Conservation (phyloP, 2,888 invertebrate species). For the Hypselothyrea guttata region DNA sequence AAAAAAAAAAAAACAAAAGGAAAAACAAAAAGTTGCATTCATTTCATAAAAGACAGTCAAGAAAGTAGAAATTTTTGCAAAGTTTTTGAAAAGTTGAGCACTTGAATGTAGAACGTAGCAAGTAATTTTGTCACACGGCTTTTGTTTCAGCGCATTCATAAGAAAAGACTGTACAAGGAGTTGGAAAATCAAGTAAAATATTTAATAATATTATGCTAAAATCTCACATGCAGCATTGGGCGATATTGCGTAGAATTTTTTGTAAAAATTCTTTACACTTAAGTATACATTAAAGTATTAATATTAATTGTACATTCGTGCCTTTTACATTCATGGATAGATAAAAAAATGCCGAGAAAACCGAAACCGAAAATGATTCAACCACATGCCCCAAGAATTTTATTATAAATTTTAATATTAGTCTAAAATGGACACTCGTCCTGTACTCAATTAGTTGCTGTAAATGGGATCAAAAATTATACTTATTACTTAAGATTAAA, state of each 20-base stretch:
- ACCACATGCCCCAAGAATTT: slow-evolving; percentile 3
- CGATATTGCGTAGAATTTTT: slow-evolving; percentile 16
- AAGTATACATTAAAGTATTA: slow-evolving; percentile 13
- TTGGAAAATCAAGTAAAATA: slow-evolving; percentile 5
- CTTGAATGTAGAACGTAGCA: slow-evolving; percentile 6
- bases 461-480: slow-evolving; percentile 61
- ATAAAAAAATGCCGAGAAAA: slow-evolving; percentile 21
- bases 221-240: not conserved
- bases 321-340: slow-evolving; percentile 40
- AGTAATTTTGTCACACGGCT: slow-evolving; percentile 8
- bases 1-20: not conserved
- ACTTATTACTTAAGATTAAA: no score
- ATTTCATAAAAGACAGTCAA: slow-evolving; percentile 22
- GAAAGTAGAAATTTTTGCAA: slow-evolving; percentile 19
- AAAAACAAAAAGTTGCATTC: slow-evolving; percentile 6
- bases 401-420: not conserved
- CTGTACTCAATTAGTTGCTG: slow-evolving; percentile 44
- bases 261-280: slow-evolving; percentile 27
- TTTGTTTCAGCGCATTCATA: slow-evolving; percentile 31
- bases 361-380: no score
- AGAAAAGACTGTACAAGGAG: slow-evolving; percentile 38
- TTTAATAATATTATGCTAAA: not conserved
- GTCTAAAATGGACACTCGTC: slow-evolving; percentile 28
- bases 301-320: slow-evolving; percentile 53
- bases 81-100: slow-evolving; percentile 39